Evolutionary conservation across 2,797 vertebrate genomes (phyloP).

Genomic region (Varecia variegata): DNA sequence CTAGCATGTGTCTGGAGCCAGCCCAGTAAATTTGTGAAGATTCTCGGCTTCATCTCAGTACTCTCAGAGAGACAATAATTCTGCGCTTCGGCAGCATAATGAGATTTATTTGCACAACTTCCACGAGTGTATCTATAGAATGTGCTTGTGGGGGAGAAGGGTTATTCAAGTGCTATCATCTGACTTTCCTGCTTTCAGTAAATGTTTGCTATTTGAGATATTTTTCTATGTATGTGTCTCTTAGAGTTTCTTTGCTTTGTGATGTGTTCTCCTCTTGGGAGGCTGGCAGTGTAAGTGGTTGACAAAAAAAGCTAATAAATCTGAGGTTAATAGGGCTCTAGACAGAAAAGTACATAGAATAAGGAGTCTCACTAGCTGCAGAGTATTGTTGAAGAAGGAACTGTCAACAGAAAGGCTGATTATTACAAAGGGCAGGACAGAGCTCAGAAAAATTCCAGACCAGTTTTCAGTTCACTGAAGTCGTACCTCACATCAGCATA

Average conservation of each 20-base stretch:
- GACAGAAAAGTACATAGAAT: constrained; percentile 81
- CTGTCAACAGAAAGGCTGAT: constrained; percentile 81
- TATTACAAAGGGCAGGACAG: constrained; percentile 76
- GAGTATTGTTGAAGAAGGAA: constrained; percentile 77
- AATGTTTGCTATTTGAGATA: constrained; percentile 68
- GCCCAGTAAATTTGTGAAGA: constrained; percentile 69
- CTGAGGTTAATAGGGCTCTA: constrained; percentile 84
- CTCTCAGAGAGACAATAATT: constrained; percentile 65
- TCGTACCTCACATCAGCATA: constrained; percentile 68
- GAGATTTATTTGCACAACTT: constrained; percentile 71
- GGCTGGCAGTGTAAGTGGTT: constrained; percentile 81
- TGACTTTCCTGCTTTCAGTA: constrained; percentile 64
- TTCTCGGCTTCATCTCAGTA: constrained; percentile 51
- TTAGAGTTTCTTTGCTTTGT: constrained; percentile 76
- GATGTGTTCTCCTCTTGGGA: constrained; percentile 82
- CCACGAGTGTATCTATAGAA: constrained; percentile 56
- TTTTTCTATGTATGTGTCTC: constrained; percentile 74
- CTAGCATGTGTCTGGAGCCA: constrained; percentile 61
- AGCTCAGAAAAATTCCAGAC: constrained; percentile 79
- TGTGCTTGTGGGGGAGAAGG: constrained; percentile 57
- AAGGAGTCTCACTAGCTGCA: constrained; percentile 78
- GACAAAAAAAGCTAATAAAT: constrained; percentile 86
- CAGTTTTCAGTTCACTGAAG: constrained; percentile 77
- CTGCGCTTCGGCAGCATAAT: constrained; percentile 51
- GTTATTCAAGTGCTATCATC: constrained; percentile 60